Percentiles rank a stretch among this genome's conserved stretches.
phyloP scores from a whole-genome alignment of 2,113 vertebrate species.

The Gasterosteus nipponicus region DNA sequence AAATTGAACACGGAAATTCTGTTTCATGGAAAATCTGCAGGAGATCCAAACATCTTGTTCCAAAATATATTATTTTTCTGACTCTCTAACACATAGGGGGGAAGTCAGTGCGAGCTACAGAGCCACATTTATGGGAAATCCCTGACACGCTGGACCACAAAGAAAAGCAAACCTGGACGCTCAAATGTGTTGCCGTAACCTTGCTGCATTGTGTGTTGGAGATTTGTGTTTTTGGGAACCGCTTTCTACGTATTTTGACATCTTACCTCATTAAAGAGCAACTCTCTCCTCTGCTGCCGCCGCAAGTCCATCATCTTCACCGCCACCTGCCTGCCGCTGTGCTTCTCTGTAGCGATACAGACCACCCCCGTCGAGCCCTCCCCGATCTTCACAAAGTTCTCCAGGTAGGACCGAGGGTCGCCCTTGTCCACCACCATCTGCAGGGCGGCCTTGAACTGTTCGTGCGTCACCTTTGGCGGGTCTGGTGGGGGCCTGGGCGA shows the following conservation, averaged over 20 bases:
- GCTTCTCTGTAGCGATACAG: slow-evolving; percentile 94
- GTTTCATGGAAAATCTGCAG: background rate
- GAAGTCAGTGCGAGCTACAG: background rate
- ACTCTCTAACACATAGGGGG: background rate
- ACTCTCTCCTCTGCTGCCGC: slow-evolving; percentile 95
- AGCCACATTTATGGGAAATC: background rate
- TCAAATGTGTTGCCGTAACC: background rate
- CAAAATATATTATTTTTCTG: background rate
- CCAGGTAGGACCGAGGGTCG: slow-evolving; percentile 90
- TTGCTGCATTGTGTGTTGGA: background rate
- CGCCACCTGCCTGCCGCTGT: slow-evolving; percentile 93
- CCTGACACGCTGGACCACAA: background rate
- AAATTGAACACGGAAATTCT: background rate
- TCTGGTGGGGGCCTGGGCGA: slow-evolving; percentile 84
- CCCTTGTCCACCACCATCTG: slow-evolving; percentile 98
- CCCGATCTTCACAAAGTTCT: slow-evolving; percentile 97
- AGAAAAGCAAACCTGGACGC: background rate
- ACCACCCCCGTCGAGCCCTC: slow-evolving; percentile 98
- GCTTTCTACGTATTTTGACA: background rate
- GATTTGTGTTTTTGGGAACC: slow-evolving; percentile 9
- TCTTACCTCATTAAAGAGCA: slow-evolving; percentile 96
- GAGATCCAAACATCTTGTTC: background rate
- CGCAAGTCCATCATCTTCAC: slow-evolving; percentile 99
- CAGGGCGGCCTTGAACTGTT: slow-evolving; percentile 97
- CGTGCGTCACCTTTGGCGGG: slow-evolving; percentile 90